Conservation (phyloP, 2,888 invertebrate genomes). For the Holacanthella duospinosa region DNA sequence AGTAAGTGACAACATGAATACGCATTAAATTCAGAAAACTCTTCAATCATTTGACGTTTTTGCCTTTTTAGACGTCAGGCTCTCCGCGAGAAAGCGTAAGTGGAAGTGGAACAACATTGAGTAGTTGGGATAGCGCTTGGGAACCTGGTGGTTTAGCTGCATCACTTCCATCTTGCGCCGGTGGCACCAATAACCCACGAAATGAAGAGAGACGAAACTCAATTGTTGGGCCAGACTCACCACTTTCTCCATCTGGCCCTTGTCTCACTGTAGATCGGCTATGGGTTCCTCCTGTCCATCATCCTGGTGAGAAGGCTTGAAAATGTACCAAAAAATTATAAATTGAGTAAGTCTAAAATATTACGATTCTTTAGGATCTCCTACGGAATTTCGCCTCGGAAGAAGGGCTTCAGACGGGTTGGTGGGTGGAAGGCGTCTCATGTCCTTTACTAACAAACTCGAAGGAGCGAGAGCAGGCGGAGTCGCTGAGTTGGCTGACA, state of each 20-base stretch:
- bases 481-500: conserved; percentile 27
- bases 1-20: conserved; percentile 16
- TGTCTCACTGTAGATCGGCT: conserved; percentile 31
- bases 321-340: neutral
- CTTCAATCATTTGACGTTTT: neutral
- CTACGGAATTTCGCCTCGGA: conserved; percentile 63
- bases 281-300: conserved; percentile 29
- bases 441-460: conserved; percentile 29
- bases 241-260: conserved; percentile 28
- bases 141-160: conserved; percentile 34
- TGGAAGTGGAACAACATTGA: conserved; percentile 34
- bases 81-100: conserved; percentile 36
- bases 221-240: conserved; percentile 27
- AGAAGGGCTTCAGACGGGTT: conserved; percentile 83
- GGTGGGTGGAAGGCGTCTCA: conserved; percentile 48
- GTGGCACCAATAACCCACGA: conserved; percentile 15
- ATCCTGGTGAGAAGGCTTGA: conserved; percentile 32
- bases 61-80: conserved; percentile 29
- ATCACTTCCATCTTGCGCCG: conserved; percentile 34
- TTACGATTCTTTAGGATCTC: conserved; percentile 56
- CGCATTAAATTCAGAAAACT: neutral
- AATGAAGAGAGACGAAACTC: conserved; percentile 29
- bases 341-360: too few species aligned
- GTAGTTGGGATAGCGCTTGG: conserved; percentile 37
- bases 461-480: conserved; percentile 35